Conservation (phyloP, 23 tunicate species). For the Ascidia mentula region DNA sequence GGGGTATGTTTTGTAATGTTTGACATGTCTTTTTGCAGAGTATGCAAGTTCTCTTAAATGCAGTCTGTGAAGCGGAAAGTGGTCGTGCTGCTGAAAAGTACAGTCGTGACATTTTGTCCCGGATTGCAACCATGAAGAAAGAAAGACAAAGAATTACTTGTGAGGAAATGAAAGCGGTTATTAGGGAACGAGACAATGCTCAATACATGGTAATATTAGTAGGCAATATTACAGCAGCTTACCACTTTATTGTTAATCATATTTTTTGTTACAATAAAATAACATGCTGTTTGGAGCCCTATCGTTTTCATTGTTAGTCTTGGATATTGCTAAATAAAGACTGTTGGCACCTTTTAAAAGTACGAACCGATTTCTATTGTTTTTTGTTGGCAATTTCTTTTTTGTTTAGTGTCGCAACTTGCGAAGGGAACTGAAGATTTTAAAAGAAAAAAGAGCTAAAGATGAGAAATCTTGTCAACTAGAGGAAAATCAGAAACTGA, state of each 20-base stretch:
- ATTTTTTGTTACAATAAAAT: too few relatives aligned
- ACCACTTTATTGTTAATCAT: too few relatives aligned
- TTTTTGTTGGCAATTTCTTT: too few relatives aligned
- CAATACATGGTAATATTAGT: slow-evolving; percentile 25
- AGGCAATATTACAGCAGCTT: too few relatives aligned
- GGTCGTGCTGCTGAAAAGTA: slow-evolving; percentile 42
- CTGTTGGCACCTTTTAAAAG: too few relatives aligned
- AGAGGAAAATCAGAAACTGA: not conserved
- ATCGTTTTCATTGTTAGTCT: too few relatives aligned
- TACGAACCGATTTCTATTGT: too few relatives aligned
- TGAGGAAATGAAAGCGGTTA: slow-evolving; percentile 57
- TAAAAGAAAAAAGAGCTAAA: not conserved
- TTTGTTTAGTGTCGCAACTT: not conserved
- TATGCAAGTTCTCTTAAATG: slow-evolving; percentile 14
- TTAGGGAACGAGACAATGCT: slow-evolving; percentile 62
- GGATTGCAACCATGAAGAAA: slow-evolving; percentile 36
- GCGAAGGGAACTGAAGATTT: not conserved
- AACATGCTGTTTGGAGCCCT: too few relatives aligned
- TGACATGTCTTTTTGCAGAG: not conserved
- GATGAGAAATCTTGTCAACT: not conserved
- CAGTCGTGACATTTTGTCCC: slow-evolving; percentile 18
- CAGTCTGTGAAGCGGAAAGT: slow-evolving; percentile 37
- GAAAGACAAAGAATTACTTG: slow-evolving; percentile 32
- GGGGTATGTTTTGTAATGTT: too few relatives aligned
- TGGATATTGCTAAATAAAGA: too few relatives aligned